These are phyloP conservation scores for Smutsia gigantea DNA, from an alignment of 2,797 vertebrate species.

Conservation along the genomic window DNA sequence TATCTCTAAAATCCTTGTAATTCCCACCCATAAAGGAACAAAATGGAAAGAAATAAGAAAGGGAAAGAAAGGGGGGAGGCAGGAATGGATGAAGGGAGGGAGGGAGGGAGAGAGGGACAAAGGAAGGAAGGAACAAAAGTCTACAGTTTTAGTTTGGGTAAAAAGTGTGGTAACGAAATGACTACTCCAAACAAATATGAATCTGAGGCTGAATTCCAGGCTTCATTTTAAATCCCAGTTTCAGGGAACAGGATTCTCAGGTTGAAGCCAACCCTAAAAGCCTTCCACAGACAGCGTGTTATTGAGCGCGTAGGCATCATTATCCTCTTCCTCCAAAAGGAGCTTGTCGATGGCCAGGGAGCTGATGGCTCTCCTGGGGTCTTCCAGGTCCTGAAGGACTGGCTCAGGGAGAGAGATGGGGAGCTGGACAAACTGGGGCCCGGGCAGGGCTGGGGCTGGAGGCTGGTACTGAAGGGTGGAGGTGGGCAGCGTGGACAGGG, in stretches of 20 bases:
- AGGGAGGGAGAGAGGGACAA: background rate
- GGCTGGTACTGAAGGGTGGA: constrained; percentile 82
- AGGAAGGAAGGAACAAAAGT: background rate
- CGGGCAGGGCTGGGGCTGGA: constrained; percentile 84
- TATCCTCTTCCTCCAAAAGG: constrained; percentile 91
- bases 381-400: constrained; percentile 88
- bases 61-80: rapidly evolving
- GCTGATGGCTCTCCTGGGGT: constrained; percentile 85
- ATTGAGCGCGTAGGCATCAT: constrained; percentile 88
- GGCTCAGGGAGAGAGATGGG: constrained; percentile 87
- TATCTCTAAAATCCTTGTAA: background rate
- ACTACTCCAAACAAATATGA: background rate
- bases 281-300: constrained; percentile 90
- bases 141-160: background rate
- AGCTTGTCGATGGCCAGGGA: constrained; percentile 92
- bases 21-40: background rate
- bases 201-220: background rate
- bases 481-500: constrained; percentile 89
- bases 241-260: background rate
- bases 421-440: constrained; percentile 90
- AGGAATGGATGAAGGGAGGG: rapidly evolving
- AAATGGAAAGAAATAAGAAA: background rate
- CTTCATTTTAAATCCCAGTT: constrained; percentile 21
- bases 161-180: background rate
- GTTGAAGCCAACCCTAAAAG: constrained; percentile 82